Percentiles rank a stretch among this genome's conserved stretches.
Conservation (phyloP, 2,113 vertebrate species). For the Dasypus novemcinctus region DNA sequence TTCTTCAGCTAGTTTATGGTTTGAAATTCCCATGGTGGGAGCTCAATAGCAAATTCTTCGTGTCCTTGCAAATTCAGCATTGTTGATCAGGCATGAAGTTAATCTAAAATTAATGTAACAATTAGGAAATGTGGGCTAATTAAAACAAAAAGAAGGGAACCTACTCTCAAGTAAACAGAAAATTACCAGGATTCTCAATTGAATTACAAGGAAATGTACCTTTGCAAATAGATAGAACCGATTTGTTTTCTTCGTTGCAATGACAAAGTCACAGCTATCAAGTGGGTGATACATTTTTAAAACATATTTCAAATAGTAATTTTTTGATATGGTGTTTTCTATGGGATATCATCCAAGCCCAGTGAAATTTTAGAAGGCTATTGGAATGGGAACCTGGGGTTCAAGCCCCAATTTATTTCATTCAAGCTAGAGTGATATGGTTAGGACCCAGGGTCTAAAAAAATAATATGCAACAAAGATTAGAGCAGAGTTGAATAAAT, state of each 20-base stretch:
- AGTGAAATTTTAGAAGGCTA: not conserved
- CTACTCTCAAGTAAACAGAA: not conserved
- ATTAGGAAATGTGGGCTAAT: not conserved
- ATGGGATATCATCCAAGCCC: not conserved
- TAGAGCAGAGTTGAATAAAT: no score
- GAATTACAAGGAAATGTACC: not conserved
- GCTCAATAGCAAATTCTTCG: not conserved
- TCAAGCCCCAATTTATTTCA: not conserved
- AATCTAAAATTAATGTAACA: not conserved
- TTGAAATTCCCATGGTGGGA: not conserved
- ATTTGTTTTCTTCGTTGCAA: not conserved
- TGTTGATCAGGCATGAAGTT: not conserved
- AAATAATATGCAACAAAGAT: not conserved
- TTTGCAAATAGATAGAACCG: not conserved
- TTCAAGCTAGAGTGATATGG: not conserved
- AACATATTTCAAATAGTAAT: not conserved
- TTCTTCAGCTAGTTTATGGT: not conserved
- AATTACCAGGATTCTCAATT: not conserved
- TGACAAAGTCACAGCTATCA: not conserved
- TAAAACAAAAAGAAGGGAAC: not conserved
- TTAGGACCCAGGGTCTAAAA: not conserved
- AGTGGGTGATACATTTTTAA: not conserved
- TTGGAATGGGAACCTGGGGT: not conserved
- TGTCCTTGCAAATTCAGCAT: not conserved
- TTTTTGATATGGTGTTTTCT: not conserved